phyloP scores from a whole-genome alignment of 2,888 invertebrate species.

The Conops quadrifasciatus region DNA sequence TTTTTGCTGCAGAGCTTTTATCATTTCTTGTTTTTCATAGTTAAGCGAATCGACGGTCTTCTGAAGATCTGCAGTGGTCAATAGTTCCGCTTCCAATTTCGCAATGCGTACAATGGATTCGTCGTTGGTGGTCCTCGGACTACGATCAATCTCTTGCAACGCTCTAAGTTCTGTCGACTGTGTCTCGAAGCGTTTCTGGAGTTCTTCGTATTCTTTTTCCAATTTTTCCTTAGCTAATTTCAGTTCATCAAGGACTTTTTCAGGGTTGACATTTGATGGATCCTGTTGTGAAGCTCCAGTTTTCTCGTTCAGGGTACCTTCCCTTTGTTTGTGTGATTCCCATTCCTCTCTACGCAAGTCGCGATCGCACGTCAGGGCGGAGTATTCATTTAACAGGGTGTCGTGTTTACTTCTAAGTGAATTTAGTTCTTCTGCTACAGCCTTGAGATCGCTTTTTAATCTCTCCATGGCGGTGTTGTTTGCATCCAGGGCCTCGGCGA shows the following conservation, averaged over 20 bases:
- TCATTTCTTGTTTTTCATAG: slow-evolving; percentile 75
- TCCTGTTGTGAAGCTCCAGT: slow-evolving; percentile 17
- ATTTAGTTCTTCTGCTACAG: slow-evolving; percentile 25
- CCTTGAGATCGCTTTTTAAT: slow-evolving; percentile 37
- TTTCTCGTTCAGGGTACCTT: background rate
- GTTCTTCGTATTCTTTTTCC: slow-evolving; percentile 42
- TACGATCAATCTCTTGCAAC: slow-evolving; percentile 10
- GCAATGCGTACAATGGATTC: slow-evolving; percentile 43
- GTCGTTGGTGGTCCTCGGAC: background rate
- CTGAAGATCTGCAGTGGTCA: slow-evolving; percentile 48
- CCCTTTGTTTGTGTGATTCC: slow-evolving; percentile 23
- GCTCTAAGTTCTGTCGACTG: slow-evolving; percentile 36
- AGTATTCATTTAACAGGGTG: background rate
- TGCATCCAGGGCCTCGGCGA: slow-evolving; percentile 24
- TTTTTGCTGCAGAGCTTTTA: slow-evolving; percentile 78
- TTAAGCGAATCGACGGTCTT: slow-evolving; percentile 59
- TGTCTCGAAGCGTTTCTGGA: slow-evolving; percentile 37
- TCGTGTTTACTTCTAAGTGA: background rate
- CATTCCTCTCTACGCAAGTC: slow-evolving; percentile 33
- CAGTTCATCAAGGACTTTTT: slow-evolving; percentile 2
- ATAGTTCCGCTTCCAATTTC: slow-evolving; percentile 46
- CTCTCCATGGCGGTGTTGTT: slow-evolving; percentile 40
- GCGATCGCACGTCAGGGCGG: slow-evolving; percentile 21
- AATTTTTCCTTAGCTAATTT: slow-evolving; percentile 31
- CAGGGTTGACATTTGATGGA: background rate